phyloP scores from a whole-genome alignment of 2,888 invertebrate genomes.

The Mechanitis mazaeus region DNA sequence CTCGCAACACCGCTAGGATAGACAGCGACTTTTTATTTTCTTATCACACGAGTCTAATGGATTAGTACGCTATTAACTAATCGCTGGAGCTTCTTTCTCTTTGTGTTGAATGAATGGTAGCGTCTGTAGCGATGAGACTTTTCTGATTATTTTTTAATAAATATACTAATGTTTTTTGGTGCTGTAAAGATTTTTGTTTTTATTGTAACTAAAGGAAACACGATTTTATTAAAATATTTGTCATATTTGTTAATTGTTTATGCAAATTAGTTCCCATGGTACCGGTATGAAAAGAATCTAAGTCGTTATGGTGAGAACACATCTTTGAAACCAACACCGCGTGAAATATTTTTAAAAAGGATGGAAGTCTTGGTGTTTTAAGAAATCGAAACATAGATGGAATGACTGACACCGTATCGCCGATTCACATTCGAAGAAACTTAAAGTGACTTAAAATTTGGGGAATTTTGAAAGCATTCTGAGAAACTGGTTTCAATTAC shows the following conservation, averaged over 20 bases:
- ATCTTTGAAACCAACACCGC: conserved; percentile 46
- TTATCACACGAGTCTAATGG: conserved; percentile 39
- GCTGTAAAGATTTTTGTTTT: no score
- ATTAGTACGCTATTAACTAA: conserved; percentile 38
- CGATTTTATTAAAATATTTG: neutral
- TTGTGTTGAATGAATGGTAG: conserved; percentile 13
- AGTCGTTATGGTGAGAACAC: conserved; percentile 51
- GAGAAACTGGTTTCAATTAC: conserved; percentile 39
- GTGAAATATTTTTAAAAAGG: conserved; percentile 67
- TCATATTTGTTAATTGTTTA: conserved; percentile 3
- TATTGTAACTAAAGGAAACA: neutral
- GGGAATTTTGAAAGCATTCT: conserved; percentile 49
- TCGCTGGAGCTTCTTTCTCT: conserved; percentile 22
- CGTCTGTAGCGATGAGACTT: neutral
- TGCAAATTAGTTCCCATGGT: conserved; percentile 48
- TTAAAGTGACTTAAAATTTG: conserved; percentile 49
- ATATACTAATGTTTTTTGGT: no score
- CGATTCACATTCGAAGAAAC: conserved; percentile 57
- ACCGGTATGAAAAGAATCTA: conserved; percentile 35
- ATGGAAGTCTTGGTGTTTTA: conserved; percentile 57
- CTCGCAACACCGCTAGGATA: conserved; percentile 54
- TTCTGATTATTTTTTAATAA: neutral
- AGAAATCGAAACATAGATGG: conserved; percentile 67
- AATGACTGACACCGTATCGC: conserved; percentile 70
- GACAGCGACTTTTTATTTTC: conserved; percentile 64